These are phyloP conservation scores for Osedax frankpressi DNA, from an alignment of 2,888 invertebrate genomes.

Conservation along the genomic window DNA sequence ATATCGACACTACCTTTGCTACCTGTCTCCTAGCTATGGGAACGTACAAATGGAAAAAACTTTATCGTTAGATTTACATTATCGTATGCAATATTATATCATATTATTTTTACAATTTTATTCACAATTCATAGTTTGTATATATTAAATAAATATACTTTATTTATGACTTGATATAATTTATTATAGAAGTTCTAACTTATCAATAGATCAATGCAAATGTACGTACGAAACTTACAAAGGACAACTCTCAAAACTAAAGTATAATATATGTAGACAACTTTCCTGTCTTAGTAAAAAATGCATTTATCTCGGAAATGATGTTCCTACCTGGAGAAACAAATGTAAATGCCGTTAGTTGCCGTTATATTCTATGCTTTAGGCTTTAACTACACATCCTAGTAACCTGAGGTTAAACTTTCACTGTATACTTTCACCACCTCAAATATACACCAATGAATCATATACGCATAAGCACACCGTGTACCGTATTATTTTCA, in stretches of 20 bases:
- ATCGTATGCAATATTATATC: neutral
- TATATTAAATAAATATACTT: neutral
- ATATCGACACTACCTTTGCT: neutral
- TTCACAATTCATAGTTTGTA: neutral
- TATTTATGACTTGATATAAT: neutral
- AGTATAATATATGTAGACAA: neutral
- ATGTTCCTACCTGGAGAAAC: neutral
- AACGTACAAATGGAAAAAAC: neutral
- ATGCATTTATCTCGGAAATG: neutral
- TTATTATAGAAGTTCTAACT: neutral
- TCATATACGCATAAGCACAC: too few relatives aligned
- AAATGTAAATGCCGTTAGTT: neutral
- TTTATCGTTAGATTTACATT: neutral
- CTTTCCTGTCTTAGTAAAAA: neutral
- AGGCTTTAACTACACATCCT: too few relatives aligned
- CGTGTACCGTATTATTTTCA: too few relatives aligned
- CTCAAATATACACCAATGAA: too few relatives aligned
- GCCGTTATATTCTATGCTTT: too few relatives aligned
- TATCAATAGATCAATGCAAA: neutral
- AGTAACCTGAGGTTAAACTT: too few relatives aligned
- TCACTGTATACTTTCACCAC: too few relatives aligned
- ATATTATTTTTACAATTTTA: neutral
- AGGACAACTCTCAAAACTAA: neutral
- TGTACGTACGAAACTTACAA: neutral
- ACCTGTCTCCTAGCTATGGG: neutral